Percentiles rank a stretch among this genome's conserved stretches.
Evolutionary conservation across 2,113 vertebrate species (phyloP).

Genomic region (Gopherus evgoodei): DNA sequence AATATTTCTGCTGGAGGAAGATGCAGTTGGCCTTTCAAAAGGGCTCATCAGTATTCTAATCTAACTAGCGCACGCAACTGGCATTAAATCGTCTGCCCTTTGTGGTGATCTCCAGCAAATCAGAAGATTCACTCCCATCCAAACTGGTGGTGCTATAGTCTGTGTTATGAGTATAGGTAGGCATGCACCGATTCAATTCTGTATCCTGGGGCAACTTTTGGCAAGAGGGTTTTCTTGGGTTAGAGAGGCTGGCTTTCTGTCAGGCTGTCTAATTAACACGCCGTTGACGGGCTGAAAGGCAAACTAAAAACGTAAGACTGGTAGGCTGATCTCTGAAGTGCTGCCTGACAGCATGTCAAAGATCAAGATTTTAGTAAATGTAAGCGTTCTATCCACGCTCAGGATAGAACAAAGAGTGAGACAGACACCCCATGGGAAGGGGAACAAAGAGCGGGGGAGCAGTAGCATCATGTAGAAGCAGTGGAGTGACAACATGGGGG

Average conservation of each 20-base stretch:
- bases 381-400: constrained; percentile 47
- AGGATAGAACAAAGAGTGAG: constrained; percentile 48
- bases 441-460: constrained; percentile 42
- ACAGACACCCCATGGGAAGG: constrained; percentile 62
- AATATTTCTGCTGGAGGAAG: constrained; percentile 66
- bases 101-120: constrained; percentile 29
- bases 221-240: constrained; percentile 1
- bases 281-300: neutral
- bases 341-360: constrained; percentile 45
- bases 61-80: constrained; percentile 57
- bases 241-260: neutral
- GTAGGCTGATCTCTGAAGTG: neutral
- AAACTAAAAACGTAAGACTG: constrained; percentile 18
- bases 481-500: constrained; percentile 40
- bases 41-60: constrained; percentile 72
- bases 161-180: neutral
- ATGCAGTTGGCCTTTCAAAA: constrained; percentile 68
- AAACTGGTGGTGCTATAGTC: neutral
- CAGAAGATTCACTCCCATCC: neutral
- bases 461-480: constrained; percentile 3
- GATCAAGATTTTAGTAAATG: constrained; percentile 53
- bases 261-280: neutral
- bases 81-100: constrained; percentile 71
- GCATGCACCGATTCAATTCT: neutral
- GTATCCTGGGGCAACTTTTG: neutral